Evolutionary conservation across 2,113 vertebrate species (phyloP).

Genomic region (Oryzias celebensis): DNA sequence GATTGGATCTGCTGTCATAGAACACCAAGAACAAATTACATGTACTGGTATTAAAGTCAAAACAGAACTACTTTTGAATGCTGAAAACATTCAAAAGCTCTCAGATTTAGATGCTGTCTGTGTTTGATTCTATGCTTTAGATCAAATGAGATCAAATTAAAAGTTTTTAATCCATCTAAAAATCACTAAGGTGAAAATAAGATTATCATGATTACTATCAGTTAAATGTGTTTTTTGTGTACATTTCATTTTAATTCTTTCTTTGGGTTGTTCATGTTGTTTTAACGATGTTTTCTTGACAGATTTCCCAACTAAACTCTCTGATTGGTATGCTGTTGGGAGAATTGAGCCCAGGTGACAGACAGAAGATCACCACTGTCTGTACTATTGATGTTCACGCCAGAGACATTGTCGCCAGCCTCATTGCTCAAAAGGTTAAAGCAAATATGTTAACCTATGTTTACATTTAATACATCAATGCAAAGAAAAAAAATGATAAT

Average conservation of each 20-base stretch:
- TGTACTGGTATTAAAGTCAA: conserved; percentile 52
- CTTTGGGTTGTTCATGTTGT: not conserved
- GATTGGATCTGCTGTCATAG: conserved; percentile 68
- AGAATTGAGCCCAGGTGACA: conserved; percentile 76
- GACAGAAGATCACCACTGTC: conserved; percentile 85
- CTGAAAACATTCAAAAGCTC: too few relatives aligned
- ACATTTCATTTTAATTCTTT: not conserved
- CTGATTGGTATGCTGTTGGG: conserved; percentile 81
- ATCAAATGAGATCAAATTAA: not conserved
- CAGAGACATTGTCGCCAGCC: conserved; percentile 80
- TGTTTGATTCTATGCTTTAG: not conserved
- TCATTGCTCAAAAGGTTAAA: conserved; percentile 81
- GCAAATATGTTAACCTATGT: not conserved
- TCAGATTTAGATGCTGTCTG: not conserved
- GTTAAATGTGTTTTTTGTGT: not conserved
- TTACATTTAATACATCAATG: too few relatives aligned
- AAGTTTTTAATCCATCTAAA: not conserved
- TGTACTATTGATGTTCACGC: conserved; percentile 82
- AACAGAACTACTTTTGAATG: conserved; percentile 42
- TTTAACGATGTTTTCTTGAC: conserved; percentile 1
- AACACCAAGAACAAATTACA: conserved; percentile 61
- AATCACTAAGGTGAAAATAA: not conserved
- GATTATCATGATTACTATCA: not conserved
- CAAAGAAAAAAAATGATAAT: too few relatives aligned
- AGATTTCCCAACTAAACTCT: conserved; percentile 82